Base-by-base conservation (phyloP, 1,140 invertebrate species). In the Penaeus indicus region DNA sequence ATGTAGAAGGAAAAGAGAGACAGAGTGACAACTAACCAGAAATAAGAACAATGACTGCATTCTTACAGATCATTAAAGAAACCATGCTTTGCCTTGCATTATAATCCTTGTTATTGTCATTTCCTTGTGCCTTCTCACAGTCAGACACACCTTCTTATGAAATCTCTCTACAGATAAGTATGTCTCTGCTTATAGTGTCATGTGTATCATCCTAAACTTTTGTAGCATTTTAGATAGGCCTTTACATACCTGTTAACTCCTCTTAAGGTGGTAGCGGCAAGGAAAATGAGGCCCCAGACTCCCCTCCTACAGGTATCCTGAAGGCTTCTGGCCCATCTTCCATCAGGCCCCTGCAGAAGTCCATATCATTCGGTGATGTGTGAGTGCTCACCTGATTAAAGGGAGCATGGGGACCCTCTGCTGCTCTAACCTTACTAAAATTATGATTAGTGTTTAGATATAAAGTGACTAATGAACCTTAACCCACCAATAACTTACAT, bases 351-450 rank as follows among this genome's bases (percentile, higher is more conserved):
- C 85, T 86, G 27, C 85, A 86, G 85, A 86, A 86, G 85, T 64
- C 85, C 77, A 86, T 86, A 86, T 86, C 85, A n/a, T 86, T 86
- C 80, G 85, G 85, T 86, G 85, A 86, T 80, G 85, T 86, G 85
- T 86, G 85, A 86, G 85, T 86, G 85, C 75, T 64, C 81, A 79
- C 75, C 69, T 75, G 25, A 21, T 62, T 85, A 60, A 85, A 54
- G 69, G 83, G 64, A 84, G 83, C 75, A 69, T 67, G 27, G 72
- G 60, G 47, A 75, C 62, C 69, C 84, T 85, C 32, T 75, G 72
- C 63, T 77, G 63, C 72, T 75, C 21, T 69, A 84, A 84, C n/a
- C 19, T 38, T 54, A 47, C 42, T 32, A 47, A 47, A 16, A 77
- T 75, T 22, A 72, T 60, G 42, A 75, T 27, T 54, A 54, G 54